Conservation (phyloP, 2,888 invertebrate genomes). For the Pollenia griseotomentosa region DNA sequence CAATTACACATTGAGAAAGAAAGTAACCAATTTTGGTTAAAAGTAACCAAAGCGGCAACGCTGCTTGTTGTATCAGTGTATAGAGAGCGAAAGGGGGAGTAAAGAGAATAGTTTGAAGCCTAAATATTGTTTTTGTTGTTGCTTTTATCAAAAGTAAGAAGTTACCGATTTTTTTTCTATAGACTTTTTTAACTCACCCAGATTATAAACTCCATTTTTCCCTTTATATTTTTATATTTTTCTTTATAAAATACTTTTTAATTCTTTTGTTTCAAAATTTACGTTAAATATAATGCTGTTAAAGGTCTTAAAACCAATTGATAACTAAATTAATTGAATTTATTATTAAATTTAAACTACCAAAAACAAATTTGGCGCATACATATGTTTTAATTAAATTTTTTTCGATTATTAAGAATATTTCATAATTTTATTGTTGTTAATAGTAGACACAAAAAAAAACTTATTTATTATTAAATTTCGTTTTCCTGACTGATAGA, state of each 20-base stretch:
- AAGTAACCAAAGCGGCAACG: no score
- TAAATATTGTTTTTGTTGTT: background rate
- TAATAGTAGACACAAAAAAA: constrained; percentile 37
- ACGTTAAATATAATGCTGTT: constrained; percentile 38
- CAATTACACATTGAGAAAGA: no score
- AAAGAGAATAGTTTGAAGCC: no score
- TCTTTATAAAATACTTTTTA: background rate
- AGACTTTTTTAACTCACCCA: constrained; percentile 60
- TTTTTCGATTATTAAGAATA: constrained; percentile 54
- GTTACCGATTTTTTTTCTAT: background rate
- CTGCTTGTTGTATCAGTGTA: background rate
- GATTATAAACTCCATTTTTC: constrained; percentile 61
- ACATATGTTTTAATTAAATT: constrained; percentile 49
- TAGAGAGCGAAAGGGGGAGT: background rate
- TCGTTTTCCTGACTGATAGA: constrained; percentile 57
- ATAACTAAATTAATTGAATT: constrained; percentile 73
- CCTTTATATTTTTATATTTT: background rate
- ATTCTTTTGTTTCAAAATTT: background rate
- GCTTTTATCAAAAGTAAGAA: background rate
- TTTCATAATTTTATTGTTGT: constrained; percentile 52
- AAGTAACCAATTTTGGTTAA: no score
- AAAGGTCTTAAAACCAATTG: constrained; percentile 70
- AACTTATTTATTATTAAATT: constrained; percentile 31
- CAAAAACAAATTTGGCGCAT: constrained; percentile 59
- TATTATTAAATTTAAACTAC: constrained; percentile 62